These are phyloP conservation scores for Trididemnum miniatum DNA, from an alignment of 23 tunicate species.

Conservation along the genomic window DNA sequence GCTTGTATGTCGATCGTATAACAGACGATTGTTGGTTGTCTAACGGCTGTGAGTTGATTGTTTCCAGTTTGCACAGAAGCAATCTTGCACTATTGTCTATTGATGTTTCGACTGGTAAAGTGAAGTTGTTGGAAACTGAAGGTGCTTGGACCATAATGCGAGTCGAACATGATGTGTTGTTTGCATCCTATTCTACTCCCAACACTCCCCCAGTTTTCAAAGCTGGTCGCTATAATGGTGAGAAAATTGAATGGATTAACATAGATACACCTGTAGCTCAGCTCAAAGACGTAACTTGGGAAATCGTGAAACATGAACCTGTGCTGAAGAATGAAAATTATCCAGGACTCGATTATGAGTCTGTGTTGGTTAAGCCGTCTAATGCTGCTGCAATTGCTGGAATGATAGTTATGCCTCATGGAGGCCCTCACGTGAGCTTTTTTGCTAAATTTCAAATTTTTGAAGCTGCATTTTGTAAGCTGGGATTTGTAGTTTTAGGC, in stretches of 20 bases:
- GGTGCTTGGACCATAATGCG: constrained; percentile 37
- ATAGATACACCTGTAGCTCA: constrained; percentile 25
- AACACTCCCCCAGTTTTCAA: constrained; percentile 39
- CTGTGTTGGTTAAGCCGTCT: constrained; percentile 51
- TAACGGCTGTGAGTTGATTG: constrained; percentile 16
- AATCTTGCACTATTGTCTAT: constrained; percentile 30
- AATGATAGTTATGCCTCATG: constrained; percentile 78
- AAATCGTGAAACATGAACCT: constrained; percentile 44
- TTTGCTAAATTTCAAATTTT: constrained; percentile 45
- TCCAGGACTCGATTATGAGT: constrained; percentile 58
- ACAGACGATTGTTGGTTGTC: constrained; percentile 38
- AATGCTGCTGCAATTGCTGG: constrained; percentile 4
- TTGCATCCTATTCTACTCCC: constrained; percentile 66
- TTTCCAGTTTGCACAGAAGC: constrained; percentile 36
- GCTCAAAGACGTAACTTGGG: constrained; percentile 42
- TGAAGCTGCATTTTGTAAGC: constrained; percentile 37
- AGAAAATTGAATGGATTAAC: constrained; percentile 33
- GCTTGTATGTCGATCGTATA: constrained; percentile 48
- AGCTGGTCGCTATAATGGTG: constrained; percentile 21
- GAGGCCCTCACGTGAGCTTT: constrained; percentile 72
- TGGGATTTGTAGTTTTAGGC: constrained; percentile 65
- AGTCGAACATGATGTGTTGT: constrained; percentile 50
- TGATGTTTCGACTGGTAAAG: constrained; percentile 47
- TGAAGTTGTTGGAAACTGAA: constrained; percentile 34
- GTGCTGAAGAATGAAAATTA: constrained; percentile 31